These are phyloP conservation scores for Macroglossus sobrinus DNA, from an alignment of 2,113 vertebrate species.

Conservation along the genomic window DNA sequence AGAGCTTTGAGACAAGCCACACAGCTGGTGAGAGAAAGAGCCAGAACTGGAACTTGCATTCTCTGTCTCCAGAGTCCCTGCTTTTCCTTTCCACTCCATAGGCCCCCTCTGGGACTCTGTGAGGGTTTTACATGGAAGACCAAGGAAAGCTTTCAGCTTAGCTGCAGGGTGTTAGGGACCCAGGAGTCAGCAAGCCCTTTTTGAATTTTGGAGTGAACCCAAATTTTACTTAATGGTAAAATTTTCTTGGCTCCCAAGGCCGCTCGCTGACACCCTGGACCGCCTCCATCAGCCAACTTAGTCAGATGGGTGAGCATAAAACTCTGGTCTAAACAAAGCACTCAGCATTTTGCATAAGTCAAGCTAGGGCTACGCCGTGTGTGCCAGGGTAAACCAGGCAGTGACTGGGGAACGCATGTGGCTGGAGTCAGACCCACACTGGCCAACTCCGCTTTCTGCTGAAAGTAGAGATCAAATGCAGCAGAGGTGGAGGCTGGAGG, in stretches of 20 bases:
- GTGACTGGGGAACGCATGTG: rapidly evolving
- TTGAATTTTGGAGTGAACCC: neutral
- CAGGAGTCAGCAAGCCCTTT: neutral
- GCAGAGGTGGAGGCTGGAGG: neutral
- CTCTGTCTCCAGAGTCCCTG: neutral
- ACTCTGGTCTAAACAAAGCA: neutral
- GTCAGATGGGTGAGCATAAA: neutral
- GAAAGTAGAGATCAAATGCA: neutral
- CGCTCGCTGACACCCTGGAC: neutral
- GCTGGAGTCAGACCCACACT: neutral
- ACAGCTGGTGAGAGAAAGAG: neutral
- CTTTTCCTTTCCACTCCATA: too few relatives aligned
- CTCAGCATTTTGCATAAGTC: rapidly evolving
- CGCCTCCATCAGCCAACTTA: rapidly evolving
- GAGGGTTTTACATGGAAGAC: rapidly evolving
- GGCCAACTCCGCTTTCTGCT: neutral
- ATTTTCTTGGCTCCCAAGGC: neutral
- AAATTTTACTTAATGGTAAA: neutral
- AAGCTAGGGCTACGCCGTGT: rapidly evolving
- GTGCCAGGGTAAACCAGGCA: neutral
- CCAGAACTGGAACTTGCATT: rapidly evolving
- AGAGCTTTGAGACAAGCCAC: neutral
- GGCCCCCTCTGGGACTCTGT: neutral
- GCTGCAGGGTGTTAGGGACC: rapidly evolving
- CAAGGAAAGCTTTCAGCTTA: neutral